Base-by-base conservation (phyloP, 2,113 vertebrate genomes). In the Istiophorus platypterus region DNA sequence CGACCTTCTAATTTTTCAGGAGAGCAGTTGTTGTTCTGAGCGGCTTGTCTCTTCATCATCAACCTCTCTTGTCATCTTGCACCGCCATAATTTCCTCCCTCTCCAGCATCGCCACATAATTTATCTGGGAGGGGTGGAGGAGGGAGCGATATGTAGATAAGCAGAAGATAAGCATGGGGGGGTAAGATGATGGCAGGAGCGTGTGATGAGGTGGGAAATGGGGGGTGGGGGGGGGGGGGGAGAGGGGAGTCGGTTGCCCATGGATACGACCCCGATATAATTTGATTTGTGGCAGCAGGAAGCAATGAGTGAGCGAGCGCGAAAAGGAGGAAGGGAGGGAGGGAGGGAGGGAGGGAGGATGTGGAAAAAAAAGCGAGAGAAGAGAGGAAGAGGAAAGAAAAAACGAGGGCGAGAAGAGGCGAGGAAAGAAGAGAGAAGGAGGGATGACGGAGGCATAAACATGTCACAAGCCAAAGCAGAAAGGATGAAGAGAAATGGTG, bases 221-320 rank as follows among this genome's bases (percentile, higher is more conserved):
- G 75, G 80, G 84, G 86, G 81, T 34, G 76, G 84, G 58, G 66
- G 78, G 85, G 78, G 54, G 70, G 76, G 74, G 86, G 80, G 84
- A 88, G 63, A 77, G 76, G 81, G 86, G 82, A 85, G 89, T 70
- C 75, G 74, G 94, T 94, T 94, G 94, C 93, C 92, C 89, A 71
- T 94, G 93, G 95, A 95, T 94, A 94, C 93, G 92, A 92, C 93
- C 93, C 93, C 89, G 88, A 92, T 94, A 94, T 95, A 94, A 94
- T 93, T 91, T 93, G 92, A 92, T 94, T 93, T 90, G 91, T 92
- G 89, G 91, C 91, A 91, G 94, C 90, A 91, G 93, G 89, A 93
- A 93, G 92, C 90, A 85, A 88, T 85, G 93, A 91, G 89, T 89
- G 90, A 91, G 91, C 62, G 76, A 74, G 79, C 34, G 82, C n/a